Base-by-base conservation (phyloP, 1,140 invertebrate species). In the Drosophila ohnishii region DNA sequence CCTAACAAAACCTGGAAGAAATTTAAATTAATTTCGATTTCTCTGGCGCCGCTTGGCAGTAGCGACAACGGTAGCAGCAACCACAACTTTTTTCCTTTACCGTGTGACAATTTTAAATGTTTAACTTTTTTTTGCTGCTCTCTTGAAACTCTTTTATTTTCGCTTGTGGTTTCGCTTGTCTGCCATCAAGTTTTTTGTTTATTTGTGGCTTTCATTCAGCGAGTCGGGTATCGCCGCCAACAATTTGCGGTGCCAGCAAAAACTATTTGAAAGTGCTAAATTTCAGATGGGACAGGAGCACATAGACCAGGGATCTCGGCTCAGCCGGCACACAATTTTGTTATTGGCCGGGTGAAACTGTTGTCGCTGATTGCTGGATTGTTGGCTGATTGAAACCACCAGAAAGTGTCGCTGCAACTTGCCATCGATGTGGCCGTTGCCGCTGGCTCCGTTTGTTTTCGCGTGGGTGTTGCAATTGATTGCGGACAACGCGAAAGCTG, bases 381-480 rank as follows among this genome's bases (percentile, higher is more conserved):
- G 78, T 76, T 76, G 62, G 51, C 50, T 79, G 80, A 83, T 78
- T 76, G 60, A 76, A 83, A 66, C 64, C 74, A 60, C 45, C 56
- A 61, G 32, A 59, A 78, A 62, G 6, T 34, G 51, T 53, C 32
- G 51, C 32, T 14, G 51, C 32, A 55, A 28, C 14, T 48, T 63
- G 63, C 34, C 44, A 39, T 64, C 51, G 34, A 53, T 77, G 58
- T 62, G 10, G 35, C 35, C 60, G 14, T 42, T 65, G 61, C 37
- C 32, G 35, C 35, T 59, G 19, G 14, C 40, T 47, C 35, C 65
- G 57, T 55, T 47, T 66, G 32, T 51, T n/a, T 39, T 28, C 56
- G 78, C 58, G 81, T 85, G 78, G 77, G 81, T 63, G 64, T 47
- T 60, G 51, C 40, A 40, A 40, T 59, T 85, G 81, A 80, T 84